Evolutionary conservation across 2,113 vertebrate genomes (phyloP), one percentile per base, ranked within the genome.

Genomic region (Garra rufa): DNA sequence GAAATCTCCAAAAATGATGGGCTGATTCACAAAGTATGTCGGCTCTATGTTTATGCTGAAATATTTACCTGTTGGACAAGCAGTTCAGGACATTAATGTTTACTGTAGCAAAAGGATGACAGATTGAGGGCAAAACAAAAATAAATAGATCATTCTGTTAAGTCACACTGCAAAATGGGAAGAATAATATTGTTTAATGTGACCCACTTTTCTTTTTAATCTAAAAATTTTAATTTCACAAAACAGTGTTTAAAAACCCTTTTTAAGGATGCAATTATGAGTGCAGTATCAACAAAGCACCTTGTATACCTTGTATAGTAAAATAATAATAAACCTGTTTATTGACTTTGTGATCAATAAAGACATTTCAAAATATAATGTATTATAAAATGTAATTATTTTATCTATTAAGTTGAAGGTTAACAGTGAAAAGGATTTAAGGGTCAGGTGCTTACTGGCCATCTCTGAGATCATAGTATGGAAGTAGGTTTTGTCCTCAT

Each of bases 1-100:
- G 86, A 96, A 96, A 90, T 97, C 95, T 61, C 95, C 95, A 92
- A 97, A 97, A 87, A 96, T 94, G 85, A 97, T 96, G 38, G 95
- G 94, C 26, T 92, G 92, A 7, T 41, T 92, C 14, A 94, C 87
- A 92, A 96, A 96, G 86, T 94, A 95, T 15, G 92, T 92, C 24
- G 94, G 92, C 28, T 93, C 94, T 89, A 96, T 87, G 44, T 85
- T 85, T 59, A 96, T 94, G 86, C 89, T 92, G 94, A 97, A 97
- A 91, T 95, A 90, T 91, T 92, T 96, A 43, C 92, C 96, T 97
- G 86, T 21, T 74, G 88, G 69, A 83, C 15, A 81, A 52, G 69
- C 15, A 78, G 70, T 74, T 77, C 1, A 44, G 43, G 10, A 17
- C 43, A 50, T 44, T 48, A 19, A 17, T 44, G n/a, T 79, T 63